Base-by-base conservation (phyloP, 2,797 vertebrate genomes). In the Microctenopoma steveboyesi region DNA sequence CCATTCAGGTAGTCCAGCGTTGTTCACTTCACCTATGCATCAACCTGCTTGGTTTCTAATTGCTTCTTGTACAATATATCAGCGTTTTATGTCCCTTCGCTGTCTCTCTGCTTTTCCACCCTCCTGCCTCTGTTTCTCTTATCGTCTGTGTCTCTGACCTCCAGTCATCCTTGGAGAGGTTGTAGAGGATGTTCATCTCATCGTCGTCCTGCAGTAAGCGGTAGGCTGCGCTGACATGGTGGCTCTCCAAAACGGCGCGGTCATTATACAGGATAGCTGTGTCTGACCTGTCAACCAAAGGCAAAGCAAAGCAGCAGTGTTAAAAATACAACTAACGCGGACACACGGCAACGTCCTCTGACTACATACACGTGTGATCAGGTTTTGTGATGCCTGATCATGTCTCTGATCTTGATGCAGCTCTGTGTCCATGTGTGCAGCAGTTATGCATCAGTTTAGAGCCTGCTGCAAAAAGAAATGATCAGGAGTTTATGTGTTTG, bases 91-190 rank as follows among this genome's bases (percentile, higher is more conserved):
- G 95, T 93, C 92, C 84, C 93, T 95, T 39, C 94, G 92, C 72
- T 69, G 55, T 73, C 69, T 30, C 27, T 61, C 47, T 59, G 40
- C 39, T 50, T 27, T 57, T 58, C 28, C 58, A 48, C 52, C 35
- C 25, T 4, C 39, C 25, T 15, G 18, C 43, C 56, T 67, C 35
- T 33, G 16, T 42, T 22, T 47, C 39, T 30, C 27, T 66, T 48
- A 18, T 56, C 45, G 49, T 63, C 42, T 15, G 47, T 62, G 37
- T 54, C 22, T 42, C 93, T 93, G 92, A 99, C 98, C 97, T 97
- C 98, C 98, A 99, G 90, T 99, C 98, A 16, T 99, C 98, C 90
- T 98, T 99, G 30, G 97, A 97, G 73, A 99, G 94, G 86, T 99
- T 99, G 84, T 95, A 95, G 72, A 99, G 93, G 93, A 99, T 99